Conservation (phyloP, 2,113 vertebrate genomes). For the Xiphophorus couchianus region DNA sequence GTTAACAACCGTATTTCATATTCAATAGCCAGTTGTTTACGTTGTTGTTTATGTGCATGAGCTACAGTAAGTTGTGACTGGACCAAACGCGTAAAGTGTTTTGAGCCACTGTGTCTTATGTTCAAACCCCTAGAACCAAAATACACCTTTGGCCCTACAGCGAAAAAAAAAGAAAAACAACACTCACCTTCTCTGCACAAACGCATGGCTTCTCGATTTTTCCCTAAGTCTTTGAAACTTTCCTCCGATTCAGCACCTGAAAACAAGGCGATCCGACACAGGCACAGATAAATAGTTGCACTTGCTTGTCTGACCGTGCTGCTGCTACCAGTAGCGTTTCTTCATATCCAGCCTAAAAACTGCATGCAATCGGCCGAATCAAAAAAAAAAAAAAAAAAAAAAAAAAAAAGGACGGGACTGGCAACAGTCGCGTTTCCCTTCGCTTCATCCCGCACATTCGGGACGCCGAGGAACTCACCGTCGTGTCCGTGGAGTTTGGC, state of each 20-base stretch:
- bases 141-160: conserved; percentile 75
- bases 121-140: conserved; percentile 72
- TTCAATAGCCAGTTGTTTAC: conserved; percentile 27
- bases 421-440: conserved; percentile 66
- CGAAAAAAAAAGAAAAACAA: conserved; percentile 35
- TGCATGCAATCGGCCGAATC: conserved; percentile 78
- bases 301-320: conserved; percentile 76
- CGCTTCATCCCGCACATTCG: conserved; percentile 60
- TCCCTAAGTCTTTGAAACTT: conserved; percentile 98
- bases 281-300: conserved; percentile 81
- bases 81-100: conserved; percentile 52
- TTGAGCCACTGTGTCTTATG: conserved; percentile 40
- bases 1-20: conserved; percentile 31
- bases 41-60: conserved; percentile 28
- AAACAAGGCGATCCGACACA: conserved; percentile 68
- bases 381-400: neutral
- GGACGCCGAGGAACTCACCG: conserved; percentile 84
- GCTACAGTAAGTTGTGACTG: conserved; percentile 34
- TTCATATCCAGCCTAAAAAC: conserved; percentile 77
- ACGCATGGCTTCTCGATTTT: conserved; percentile 97
- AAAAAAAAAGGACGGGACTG: conserved; percentile 53
- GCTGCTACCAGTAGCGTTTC: conserved; percentile 79
- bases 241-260: conserved; percentile 93
- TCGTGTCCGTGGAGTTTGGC: conserved; percentile 93
- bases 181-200: conserved; percentile 98